Evolutionary conservation across 2,113 vertebrate species (phyloP), one percentile per base, ranked within the genome.

Genomic region (Daboia siamensis): DNA sequence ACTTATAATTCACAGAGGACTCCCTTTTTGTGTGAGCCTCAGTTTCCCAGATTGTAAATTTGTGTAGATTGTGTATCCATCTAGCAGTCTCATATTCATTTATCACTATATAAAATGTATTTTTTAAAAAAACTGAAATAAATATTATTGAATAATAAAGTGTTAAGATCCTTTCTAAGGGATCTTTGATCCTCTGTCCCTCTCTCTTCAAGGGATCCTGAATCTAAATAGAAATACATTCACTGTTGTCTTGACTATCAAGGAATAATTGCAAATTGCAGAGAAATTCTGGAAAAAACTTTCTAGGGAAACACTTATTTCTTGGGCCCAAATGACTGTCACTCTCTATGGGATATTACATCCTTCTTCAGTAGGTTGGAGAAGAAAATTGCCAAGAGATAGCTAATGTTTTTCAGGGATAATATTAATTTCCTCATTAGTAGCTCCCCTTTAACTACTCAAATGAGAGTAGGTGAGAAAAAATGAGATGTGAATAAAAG

Each of bases 401-500:
- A 29, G 20, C 4, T 64, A 64, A 48, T 91, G 52, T 29, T 52
- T 57, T 92, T 74, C 52, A 57, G 44, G 15, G 44, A 87, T 23
- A 33, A 48, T 88, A 29, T 54, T 39, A 24, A 44, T 88, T 51
- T 69, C 29, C 10, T 56, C 4, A 88, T 74, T 92, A 9, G 87
- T 33, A 24, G 39, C 24, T 33, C 85, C 23, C 6, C 52, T 54
- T 54, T 48, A 55, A 39, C 39, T 39, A 39, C 39, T 39, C 52
- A 93, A 46, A 90, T 89, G 64, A 69, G 48, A 89, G 55, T 33
- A 86, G 15, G 89, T 93, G 87, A 91, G 17, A 87, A 44, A 88
- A 44, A 88, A 86, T 92, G 69, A 85, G 4, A 1, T 90, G 87
- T 95, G 54, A 12, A 2, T 89, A 46, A 90, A 92, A 84, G 1